These are phyloP conservation scores for Clivina fossor DNA, from an alignment of 2,888 invertebrate species.

Conservation along the genomic window DNA sequence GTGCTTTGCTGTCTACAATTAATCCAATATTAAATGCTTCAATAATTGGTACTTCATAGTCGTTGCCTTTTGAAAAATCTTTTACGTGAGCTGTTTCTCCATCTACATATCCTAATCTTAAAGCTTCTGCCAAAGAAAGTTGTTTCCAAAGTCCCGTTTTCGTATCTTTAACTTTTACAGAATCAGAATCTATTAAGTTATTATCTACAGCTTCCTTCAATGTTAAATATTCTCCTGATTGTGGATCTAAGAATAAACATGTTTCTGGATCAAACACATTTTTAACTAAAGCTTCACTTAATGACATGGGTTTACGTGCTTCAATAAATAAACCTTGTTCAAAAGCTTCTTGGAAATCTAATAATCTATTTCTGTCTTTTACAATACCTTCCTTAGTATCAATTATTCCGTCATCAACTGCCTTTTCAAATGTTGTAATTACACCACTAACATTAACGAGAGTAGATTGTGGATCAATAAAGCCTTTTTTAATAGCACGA, in stretches of 20 bases:
- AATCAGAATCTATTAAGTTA: slow-evolving; percentile 80
- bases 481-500: slow-evolving; percentile 80
- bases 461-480: slow-evolving; percentile 84
- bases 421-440: slow-evolving; percentile 79
- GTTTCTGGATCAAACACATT: slow-evolving; percentile 76
- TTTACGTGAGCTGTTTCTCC: slow-evolving; percentile 70
- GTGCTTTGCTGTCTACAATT: slow-evolving; percentile 77
- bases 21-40: slow-evolving; percentile 80
- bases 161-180: slow-evolving; percentile 79
- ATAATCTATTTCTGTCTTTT: slow-evolving; percentile 61
- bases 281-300: slow-evolving; percentile 80
- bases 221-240: slow-evolving; percentile 74
- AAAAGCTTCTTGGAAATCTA: slow-evolving; percentile 83
- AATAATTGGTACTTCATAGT: slow-evolving; percentile 68
- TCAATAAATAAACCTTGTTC: slow-evolving; percentile 81
- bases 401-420: slow-evolving; percentile 74
- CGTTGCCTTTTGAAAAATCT: slow-evolving; percentile 64
- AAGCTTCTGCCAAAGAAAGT: slow-evolving; percentile 76
- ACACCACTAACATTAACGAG: slow-evolving; percentile 80
- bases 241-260: slow-evolving; percentile 82
- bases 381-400: slow-evolving; percentile 75
- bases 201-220: slow-evolving; percentile 80
- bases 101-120: slow-evolving; percentile 73
- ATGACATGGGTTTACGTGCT: slow-evolving; percentile 76
- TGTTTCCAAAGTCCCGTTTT: slow-evolving; percentile 75